A percentile compares a stretch with the other conserved stretches of the same genome.
These are phyloP conservation scores for Drosophila neutralis DNA, from an alignment of 2,888 invertebrate genomes.

Conservation along the genomic window DNA sequence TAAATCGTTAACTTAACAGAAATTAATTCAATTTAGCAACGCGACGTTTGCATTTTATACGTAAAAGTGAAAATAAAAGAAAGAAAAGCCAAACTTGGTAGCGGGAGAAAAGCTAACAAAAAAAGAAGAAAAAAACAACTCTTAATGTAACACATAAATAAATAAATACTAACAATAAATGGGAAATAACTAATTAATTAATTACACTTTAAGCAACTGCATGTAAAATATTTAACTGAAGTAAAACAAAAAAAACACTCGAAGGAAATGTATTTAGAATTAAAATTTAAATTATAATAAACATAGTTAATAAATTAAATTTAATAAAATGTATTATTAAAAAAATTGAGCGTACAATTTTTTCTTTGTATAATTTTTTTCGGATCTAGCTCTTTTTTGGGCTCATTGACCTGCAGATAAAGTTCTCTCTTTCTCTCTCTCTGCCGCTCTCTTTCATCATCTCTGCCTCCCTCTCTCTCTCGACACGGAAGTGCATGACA, in stretches of 20 bases:
- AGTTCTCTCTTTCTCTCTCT: neutral
- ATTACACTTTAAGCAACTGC: conserved; percentile 69
- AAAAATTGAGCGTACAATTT: conserved; percentile 17
- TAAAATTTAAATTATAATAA: conserved; percentile 55
- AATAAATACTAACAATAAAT: conserved; percentile 48
- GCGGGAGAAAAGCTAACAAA: conserved; percentile 8
- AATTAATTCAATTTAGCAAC: conserved; percentile 77
- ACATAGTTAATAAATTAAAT: conserved; percentile 77
- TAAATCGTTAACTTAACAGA: conserved; percentile 60
- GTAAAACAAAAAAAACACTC: conserved; percentile 32
- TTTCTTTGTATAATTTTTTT: neutral
- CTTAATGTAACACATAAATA: conserved; percentile 44
- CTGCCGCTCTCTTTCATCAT: neutral
- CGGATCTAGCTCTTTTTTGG: neutral
- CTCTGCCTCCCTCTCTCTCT: neutral
- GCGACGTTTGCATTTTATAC: conserved; percentile 77
- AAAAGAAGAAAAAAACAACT: conserved; percentile 15
- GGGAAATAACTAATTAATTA: conserved; percentile 46
- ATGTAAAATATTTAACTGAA: conserved; percentile 77
- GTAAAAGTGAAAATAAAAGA: conserved; percentile 46
- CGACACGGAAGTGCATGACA: conserved; percentile 3
- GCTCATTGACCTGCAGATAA: conserved; percentile 37
- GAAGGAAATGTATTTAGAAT: conserved; percentile 56
- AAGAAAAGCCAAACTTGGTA: conserved; percentile 22
- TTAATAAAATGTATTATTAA: conserved; percentile 82